phyloP scores from a whole-genome alignment of 2,113 vertebrate species.

The Hoplias malabaricus region DNA sequence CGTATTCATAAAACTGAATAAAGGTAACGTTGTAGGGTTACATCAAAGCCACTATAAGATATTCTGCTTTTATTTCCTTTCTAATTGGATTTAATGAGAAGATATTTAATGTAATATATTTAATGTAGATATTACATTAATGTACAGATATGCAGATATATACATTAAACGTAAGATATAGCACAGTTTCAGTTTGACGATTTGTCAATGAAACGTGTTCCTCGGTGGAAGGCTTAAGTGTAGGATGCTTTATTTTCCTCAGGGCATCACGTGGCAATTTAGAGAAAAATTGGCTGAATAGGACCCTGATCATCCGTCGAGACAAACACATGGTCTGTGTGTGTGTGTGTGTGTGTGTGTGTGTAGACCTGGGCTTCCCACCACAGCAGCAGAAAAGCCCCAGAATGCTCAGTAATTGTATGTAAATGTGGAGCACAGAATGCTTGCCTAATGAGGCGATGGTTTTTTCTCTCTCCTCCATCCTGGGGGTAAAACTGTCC shows the following conservation, averaged over 20 bases:
- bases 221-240: background rate
- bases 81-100: too few relatives aligned
- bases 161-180: too few relatives aligned
- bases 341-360: background rate
- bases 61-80: too few relatives aligned
- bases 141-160: too few relatives aligned
- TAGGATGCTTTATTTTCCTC: background rate
- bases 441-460: slow-evolving; percentile 46
- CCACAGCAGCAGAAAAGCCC: background rate
- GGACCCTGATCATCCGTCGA: background rate
- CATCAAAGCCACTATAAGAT: too few relatives aligned
- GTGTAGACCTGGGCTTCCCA: background rate
- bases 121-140: too few relatives aligned
- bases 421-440: slow-evolving; percentile 53
- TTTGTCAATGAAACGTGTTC: background rate
- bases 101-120: too few relatives aligned
- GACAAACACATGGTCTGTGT: background rate
- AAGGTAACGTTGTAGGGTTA: too few relatives aligned
- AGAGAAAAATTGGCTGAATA: background rate
- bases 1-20: too few relatives aligned
- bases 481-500: slow-evolving; percentile 31
- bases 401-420: slow-evolving; percentile 47
- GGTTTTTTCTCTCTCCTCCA: slow-evolving; percentile 13
- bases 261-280: background rate
- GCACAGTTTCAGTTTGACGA: too few relatives aligned